Percentiles rank a stretch among this genome's conserved stretches.
Conservation (phyloP, 2,113 vertebrate genomes). For the Mormoops blainvillei region DNA sequence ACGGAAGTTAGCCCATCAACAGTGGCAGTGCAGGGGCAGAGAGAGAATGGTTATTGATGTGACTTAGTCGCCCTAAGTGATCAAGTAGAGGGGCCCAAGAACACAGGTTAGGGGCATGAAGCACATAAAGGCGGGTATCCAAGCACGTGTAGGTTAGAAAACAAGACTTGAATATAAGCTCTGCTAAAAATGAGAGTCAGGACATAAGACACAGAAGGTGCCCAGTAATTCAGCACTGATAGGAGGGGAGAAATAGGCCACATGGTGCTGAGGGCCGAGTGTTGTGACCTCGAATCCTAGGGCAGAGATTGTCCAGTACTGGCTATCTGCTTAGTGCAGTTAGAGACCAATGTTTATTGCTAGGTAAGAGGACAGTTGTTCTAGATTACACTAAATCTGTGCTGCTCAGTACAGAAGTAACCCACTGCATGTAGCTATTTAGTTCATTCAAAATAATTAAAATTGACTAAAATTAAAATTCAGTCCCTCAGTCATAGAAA, state of each 20-base stretch:
- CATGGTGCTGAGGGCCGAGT: neutral
- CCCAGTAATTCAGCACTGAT: neutral
- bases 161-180: neutral
- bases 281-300: neutral
- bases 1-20: neutral
- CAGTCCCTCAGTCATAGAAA: neutral
- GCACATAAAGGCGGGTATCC: neutral
- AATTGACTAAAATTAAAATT: slow-evolving; percentile 1
- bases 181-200: neutral
- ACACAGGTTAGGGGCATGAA: neutral
- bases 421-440: neutral
- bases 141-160: neutral
- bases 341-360: neutral
- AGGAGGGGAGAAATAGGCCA: neutral
- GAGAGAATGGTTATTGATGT: neutral
- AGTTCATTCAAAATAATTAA: neutral
- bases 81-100: neutral
- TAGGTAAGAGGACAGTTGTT: neutral
- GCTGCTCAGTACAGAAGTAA: neutral
- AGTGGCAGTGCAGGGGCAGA: neutral
- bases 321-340: neutral
- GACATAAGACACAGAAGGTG: neutral
- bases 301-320: neutral
- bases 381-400: neutral
- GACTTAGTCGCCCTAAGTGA: neutral